Base-by-base conservation (phyloP, 2,797 vertebrate genomes). In the Eospalax fontanierii region DNA sequence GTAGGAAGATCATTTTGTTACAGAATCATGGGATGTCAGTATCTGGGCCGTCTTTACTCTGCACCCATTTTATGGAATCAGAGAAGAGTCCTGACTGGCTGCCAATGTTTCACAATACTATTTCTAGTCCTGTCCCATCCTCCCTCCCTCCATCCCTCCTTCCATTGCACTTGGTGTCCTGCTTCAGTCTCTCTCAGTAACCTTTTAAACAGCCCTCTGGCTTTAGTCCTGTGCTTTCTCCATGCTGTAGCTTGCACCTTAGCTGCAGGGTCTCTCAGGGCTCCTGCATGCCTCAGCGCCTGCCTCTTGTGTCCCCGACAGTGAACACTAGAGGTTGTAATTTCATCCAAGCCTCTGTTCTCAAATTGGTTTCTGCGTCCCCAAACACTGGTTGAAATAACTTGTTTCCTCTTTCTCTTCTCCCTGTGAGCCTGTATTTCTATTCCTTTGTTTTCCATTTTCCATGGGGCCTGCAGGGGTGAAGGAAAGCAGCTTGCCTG, bases 1-100 rank as follows among this genome's bases (percentile, higher is more conserved):
- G 68, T 19, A 74, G 63, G 87, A 63, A 33, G 30, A 82, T 81
- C 19, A 82, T 87, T 96, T 95, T 76, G 87, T 93, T 88, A 88
- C 43, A 66, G 54, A 76, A 65, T 82, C 26, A 35, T 81, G 91
- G 95, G 88, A 90, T 87, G 70, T 94, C 28, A 57, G 68, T 93
- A 83, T 90, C 90, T 87, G 71, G 87, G 73, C 54, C 15, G 26
- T 46, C n/a, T 91, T 90, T 50, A 74, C 80, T 70, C 76, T 38
- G n/a, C 0, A 4, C 50, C 71, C 78, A 76, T 40, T 92, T 73
- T 46, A 59, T 71, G 68, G 79, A 76, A 66, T 80, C 63, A 43
- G 84, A 43, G 78, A 75, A 71, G 75, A 89, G 8, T 66, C 78
- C 28, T 94, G 38, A 40, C 40, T 38, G 57, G 35, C 57, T 76